Conservation (phyloP, 2,888 invertebrate species). For the Dryococelus australis region DNA sequence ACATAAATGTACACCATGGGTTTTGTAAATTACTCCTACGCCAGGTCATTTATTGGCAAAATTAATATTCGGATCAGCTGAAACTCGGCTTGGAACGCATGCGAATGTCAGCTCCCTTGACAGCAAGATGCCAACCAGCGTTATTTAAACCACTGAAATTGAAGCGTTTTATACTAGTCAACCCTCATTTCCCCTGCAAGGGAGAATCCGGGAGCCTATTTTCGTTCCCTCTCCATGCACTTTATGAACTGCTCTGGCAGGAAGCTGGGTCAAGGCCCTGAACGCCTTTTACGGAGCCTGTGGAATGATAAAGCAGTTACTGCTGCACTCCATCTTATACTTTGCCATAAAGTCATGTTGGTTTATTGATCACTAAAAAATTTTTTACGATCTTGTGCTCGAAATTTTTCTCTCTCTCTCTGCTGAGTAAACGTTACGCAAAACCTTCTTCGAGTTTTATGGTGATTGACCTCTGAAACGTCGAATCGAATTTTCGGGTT, state of each 20-base stretch:
- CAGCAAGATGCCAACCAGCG: background rate
- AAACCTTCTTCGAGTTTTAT: background rate
- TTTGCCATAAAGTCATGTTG: background rate
- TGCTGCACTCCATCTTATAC: background rate
- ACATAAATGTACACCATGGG: no score
- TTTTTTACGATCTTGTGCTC: background rate
- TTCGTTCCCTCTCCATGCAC: background rate
- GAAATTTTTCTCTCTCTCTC: background rate
- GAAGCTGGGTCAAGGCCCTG: background rate
- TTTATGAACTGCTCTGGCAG: constrained; percentile 2
- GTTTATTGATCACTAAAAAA: constrained; percentile 16
- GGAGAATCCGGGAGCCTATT: background rate
- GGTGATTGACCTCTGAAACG: background rate
- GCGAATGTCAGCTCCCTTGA: background rate
- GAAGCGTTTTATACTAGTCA: background rate
- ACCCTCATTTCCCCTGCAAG: background rate
- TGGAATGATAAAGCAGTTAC: constrained; percentile 11
- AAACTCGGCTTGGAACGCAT: background rate
- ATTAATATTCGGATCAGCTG: no score
- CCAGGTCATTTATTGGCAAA: no score
- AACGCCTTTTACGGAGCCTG: background rate
- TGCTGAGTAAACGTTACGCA: background rate
- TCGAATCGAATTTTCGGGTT: constrained; percentile 16
- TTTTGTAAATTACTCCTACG: no score
- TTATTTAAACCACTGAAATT: background rate